Evolutionary conservation across 1,140 invertebrate species (phyloP), one percentile per base, ranked within the genome.

Genomic region (Wasmannia auropunctata): DNA sequence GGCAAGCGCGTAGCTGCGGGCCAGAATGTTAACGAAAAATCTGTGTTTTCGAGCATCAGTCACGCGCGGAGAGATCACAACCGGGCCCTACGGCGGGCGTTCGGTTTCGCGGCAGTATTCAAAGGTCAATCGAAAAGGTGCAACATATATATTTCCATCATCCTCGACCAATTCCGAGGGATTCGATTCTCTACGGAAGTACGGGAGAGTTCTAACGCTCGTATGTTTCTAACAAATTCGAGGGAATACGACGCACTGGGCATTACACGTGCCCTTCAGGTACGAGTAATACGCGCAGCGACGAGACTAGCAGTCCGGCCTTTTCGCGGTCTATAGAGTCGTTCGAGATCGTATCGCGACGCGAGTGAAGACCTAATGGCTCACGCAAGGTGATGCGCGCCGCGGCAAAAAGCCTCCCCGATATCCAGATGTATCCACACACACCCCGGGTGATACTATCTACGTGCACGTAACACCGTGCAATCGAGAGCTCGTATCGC

Each of bases 301-400:
- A 67, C 51, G 58, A 90, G 72, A 51, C 65, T 75, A 19, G 25
- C 70, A 2, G 11, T 72, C 63, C 70, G 72, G 72, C 62, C 85
- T 81, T 89, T 87, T 75, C 49, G 56, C 37, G 69, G 77, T 46
- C 72, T 83, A 92, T 92, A 90, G 87, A 93, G 91, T 90, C 77
- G 86, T 91, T 87, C 65, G 40, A 91, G 91, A 92, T 93, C 54
- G 51, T 93, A 93, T 93, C 92, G 75, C 63, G 31, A 31, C 79
- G n/a, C n/a, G 40, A 58, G 54, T 40, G 69, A 88, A 72, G 22
- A 89, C 81, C 90, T 91, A 88, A 88, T 91, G 88, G 81, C 86
- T 56, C 56, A 56, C 60, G 54, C 49, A 22, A n/a, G 43, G 16
- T 70, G 69, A 76, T 62, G 43, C 49, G 25, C 49, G 72, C 69